These are phyloP conservation scores for Drosophila sechellia DNA, from an alignment of 1,140 invertebrate genomes.

Conservation along the genomic window DNA sequence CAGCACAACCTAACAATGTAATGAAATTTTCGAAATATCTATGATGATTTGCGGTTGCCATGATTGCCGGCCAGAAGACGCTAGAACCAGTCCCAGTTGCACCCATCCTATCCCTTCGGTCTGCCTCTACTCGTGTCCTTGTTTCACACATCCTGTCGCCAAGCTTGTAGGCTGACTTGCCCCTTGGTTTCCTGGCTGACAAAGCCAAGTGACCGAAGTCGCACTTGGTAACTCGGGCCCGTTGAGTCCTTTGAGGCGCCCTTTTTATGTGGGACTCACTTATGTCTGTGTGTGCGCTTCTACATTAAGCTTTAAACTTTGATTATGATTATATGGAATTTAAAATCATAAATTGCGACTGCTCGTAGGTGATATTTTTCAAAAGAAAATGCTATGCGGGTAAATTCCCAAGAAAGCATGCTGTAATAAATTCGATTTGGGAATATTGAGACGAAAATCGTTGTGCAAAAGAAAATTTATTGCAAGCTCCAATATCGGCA, in stretches of 20 bases:
- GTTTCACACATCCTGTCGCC: constrained; percentile 53
- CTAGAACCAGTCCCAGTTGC: background rate
- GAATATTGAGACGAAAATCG: background rate
- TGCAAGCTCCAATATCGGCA: too few species aligned
- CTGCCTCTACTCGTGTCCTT: constrained; percentile 19
- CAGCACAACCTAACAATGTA: constrained; percentile 52
- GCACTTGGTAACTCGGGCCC: constrained; percentile 42
- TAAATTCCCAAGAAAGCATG: constrained; percentile 2
- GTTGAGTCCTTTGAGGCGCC: constrained; percentile 37
- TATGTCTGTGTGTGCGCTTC: background rate
- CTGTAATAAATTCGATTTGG: background rate
- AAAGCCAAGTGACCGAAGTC: constrained; percentile 68
- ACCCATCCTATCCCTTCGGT: background rate
- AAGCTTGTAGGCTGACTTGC: constrained; percentile 36
- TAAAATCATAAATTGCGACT: constrained; percentile 32
- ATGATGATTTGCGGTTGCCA: constrained; percentile 79
- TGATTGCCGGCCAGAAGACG: constrained; percentile 64
- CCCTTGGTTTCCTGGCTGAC: constrained; percentile 57
- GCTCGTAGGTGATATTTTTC: constrained; percentile 2
- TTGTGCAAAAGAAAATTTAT: too few species aligned
- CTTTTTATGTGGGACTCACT: background rate
- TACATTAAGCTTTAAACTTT: constrained; percentile 33
- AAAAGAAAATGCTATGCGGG: background rate
- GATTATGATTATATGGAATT: constrained; percentile 43
- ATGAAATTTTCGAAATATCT: constrained; percentile 82